Percentiles rank a stretch among this genome's conserved stretches.
phyloP scores from a whole-genome alignment of 2,888 invertebrate species.

The Drosophila colorata region DNA sequence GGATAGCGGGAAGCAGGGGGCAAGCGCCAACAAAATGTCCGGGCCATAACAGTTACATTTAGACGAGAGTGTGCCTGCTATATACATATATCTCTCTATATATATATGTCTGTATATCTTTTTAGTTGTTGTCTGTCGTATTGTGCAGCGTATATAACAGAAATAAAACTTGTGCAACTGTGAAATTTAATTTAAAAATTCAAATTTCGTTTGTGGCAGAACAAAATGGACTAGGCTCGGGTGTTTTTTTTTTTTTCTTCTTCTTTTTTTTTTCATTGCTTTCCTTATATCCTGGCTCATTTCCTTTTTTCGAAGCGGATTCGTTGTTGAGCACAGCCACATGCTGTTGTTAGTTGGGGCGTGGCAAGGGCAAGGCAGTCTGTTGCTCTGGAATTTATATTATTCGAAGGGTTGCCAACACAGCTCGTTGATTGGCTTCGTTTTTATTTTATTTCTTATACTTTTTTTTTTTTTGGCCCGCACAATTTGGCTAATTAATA shows the following conservation, averaged over 20 bases:
- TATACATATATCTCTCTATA: conserved; percentile 14
- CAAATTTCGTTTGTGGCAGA: conserved; percentile 57
- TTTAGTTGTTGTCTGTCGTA: conserved; percentile 8
- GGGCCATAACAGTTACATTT: conserved; percentile 73
- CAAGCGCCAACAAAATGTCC: conserved; percentile 59
- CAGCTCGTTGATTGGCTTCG: conserved; percentile 56
- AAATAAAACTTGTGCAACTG: conserved; percentile 52
- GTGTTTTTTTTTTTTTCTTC: neutral
- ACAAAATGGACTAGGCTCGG: conserved; percentile 39
- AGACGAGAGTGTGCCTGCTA: conserved; percentile 15
- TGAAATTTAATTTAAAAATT: conserved; percentile 79
- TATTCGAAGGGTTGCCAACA: conserved; percentile 43
- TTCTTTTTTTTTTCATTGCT: conserved; percentile 13
- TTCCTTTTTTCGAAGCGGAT: conserved; percentile 49
- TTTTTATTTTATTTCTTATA: conserved; percentile 8
- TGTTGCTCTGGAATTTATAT: conserved; percentile 41
- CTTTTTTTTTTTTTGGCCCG: conserved; percentile 24
- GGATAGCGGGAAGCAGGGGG: conserved; percentile 17
- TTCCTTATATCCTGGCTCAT: conserved; percentile 54
- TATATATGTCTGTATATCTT: neutral
- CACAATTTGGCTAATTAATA: conserved; percentile 67
- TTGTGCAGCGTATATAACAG: conserved; percentile 16
- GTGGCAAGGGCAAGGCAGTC: conserved; percentile 56
- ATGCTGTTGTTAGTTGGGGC: conserved; percentile 45
- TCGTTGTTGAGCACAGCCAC: conserved; percentile 42